Base-by-base conservation (phyloP, 2,113 vertebrate genomes). In the Eidolon helvum region DNA sequence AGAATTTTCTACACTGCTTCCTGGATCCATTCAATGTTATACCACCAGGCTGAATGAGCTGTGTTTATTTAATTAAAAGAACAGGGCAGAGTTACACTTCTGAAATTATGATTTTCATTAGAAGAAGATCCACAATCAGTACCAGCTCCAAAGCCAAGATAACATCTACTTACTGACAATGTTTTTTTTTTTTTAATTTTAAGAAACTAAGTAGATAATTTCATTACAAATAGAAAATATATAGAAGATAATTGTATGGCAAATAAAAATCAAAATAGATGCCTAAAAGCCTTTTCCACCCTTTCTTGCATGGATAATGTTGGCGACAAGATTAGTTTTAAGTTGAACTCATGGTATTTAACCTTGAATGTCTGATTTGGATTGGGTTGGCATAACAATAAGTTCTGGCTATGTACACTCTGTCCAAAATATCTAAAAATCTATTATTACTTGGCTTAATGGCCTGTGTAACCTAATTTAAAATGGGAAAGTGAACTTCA, bases 391-490 rank as follows among this genome's bases (percentile, higher is more conserved):
- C 86, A 93, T 94, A 75, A 82, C 91, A 79, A 75, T 95, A 94
- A 68, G 71, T 94, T 91, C 87, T 91, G 83, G 74, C 57, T 89
- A 79, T 30, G 77, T 93, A 95, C 30, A 28, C 15, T 92, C 57
- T 53, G 21, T 90, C 77, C 94, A 59, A 95, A 94, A 69, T 50
- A 48, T 90, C 83, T 78, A 84, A 90, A 90, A 87, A 91, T 71
- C 57, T 91, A 10, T 96, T 90, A 86, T 83, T 68, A 68, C 72
- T 86, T 87, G 91, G 69, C 55, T 98, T 97, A 97, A 97, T 97
- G 90, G 83, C 43, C 95, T 97, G 93, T 96, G 91, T 94, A 91
- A 97, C 84, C 91, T 94, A 97, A 98, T 94, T 97, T 97, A 96
- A 95, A 97, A 83, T 59, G 43, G 45, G 57, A 95, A 91, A 82